Evolutionary conservation across 2,888 invertebrate species (phyloP).

Genomic region (Drosophila rubida): DNA sequence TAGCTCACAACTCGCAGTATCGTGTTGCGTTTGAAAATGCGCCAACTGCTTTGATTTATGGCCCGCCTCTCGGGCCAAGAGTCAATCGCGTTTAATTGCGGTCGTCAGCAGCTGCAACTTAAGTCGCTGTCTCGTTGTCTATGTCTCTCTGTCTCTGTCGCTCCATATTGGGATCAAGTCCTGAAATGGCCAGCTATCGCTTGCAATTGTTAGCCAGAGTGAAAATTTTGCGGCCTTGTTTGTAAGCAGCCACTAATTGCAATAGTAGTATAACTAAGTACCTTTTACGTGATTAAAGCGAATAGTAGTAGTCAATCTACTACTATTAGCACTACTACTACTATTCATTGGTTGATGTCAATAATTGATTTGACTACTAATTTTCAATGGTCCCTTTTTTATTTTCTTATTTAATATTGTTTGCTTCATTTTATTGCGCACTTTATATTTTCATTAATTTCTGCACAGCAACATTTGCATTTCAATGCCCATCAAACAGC

Average conservation of each 20-base stretch:
- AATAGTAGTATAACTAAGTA: background rate
- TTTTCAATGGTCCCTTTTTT: background rate
- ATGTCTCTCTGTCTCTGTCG: constrained; percentile 13
- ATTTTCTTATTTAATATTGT: background rate
- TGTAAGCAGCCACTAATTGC: background rate
- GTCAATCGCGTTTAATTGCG: constrained; percentile 61
- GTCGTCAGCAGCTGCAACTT: constrained; percentile 34
- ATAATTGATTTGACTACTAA: too few relatives aligned
- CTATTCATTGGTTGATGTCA: too few relatives aligned
- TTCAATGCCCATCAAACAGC: background rate
- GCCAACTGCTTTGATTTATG: constrained; percentile 64
- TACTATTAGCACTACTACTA: background rate
- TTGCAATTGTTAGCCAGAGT: constrained; percentile 33
- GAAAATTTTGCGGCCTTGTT: constrained; percentile 26
- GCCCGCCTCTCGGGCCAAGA: constrained; percentile 64
- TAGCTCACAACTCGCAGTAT: constrained; percentile 13
- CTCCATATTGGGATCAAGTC: constrained; percentile 50
- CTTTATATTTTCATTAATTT: background rate
- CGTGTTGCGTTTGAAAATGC: constrained; percentile 34
- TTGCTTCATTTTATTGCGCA: too few relatives aligned
- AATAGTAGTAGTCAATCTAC: background rate
- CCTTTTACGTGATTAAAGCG: background rate
- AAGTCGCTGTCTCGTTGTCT: constrained; percentile 9
- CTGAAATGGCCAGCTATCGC: constrained; percentile 63
- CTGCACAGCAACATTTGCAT: too few relatives aligned